Conservation (phyloP, 1,140 invertebrate species). For the Cotesia typhae region DNA sequence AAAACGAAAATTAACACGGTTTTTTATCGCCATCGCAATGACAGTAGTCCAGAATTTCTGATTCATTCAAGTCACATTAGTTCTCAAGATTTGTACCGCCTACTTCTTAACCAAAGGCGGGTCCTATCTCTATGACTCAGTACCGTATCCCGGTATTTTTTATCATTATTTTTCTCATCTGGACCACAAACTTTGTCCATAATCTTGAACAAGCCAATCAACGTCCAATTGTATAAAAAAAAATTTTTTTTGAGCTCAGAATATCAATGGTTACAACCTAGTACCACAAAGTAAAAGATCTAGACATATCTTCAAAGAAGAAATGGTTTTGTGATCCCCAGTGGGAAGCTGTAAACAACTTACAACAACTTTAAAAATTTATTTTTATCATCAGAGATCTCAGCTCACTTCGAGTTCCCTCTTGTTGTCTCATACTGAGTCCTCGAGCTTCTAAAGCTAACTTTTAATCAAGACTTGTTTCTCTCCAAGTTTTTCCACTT, state of each 20-base stretch:
- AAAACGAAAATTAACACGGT: slow-evolving; percentile 12
- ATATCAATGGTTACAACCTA: too few relatives aligned
- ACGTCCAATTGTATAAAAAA: too few relatives aligned
- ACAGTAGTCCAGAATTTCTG: slow-evolving; percentile 45
- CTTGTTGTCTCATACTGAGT: too few relatives aligned
- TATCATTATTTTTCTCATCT: neutral
- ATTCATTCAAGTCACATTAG: slow-evolving; percentile 49
- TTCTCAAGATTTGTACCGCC: slow-evolving; percentile 48
- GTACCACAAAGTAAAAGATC: too few relatives aligned
- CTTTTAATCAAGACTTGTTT: neutral
- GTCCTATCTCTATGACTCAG: slow-evolving; percentile 58
- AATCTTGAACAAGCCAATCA: neutral
- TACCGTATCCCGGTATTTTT: slow-evolving; percentile 42
- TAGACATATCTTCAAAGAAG: too few relatives aligned
- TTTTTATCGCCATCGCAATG: slow-evolving; percentile 48
- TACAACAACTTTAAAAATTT: too few relatives aligned
- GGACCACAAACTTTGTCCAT: neutral
- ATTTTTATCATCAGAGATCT: too few relatives aligned
- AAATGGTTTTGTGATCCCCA: too few relatives aligned
- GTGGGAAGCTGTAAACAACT: too few relatives aligned
- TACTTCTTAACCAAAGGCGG: slow-evolving; percentile 55
- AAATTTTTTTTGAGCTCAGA: too few relatives aligned
- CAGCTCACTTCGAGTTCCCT: too few relatives aligned
- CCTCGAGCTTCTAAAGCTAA: too few relatives aligned
- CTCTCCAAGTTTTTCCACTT: neutral